Base-by-base conservation (phyloP, 2,797 vertebrate genomes). In the Cyprinella venusta region DNA sequence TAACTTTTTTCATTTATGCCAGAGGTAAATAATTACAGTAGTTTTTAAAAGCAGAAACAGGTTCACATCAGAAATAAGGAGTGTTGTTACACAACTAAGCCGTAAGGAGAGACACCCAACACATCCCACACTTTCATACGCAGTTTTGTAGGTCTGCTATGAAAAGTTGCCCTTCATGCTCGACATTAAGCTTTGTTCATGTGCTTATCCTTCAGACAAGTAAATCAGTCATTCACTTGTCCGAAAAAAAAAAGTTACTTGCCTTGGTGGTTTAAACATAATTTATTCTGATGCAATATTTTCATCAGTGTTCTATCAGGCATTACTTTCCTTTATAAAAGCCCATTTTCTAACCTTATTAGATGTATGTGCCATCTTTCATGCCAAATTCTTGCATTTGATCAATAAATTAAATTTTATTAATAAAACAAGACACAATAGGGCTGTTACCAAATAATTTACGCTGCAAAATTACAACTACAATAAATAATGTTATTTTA, bases 21-120 rank as follows among this genome's bases (percentile, higher is more conserved):
- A 42, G 67, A 69, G 21, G 68, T 70, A 48, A 16, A 24, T 21
- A 70, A 4, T 45, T n/a, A 30, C 1, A 30, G 30, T 30, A 5
- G 15, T 52, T 52, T 72, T 33, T 18, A 40, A 45, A 19, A 77
- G 48, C 56, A 85, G 81, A 10, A 63, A 45, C 7, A 83, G 80
- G 79, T 76, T 38, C 7, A 30, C 24, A 21, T 42, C 36, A 42
- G n/a, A 76, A 76, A 76, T 40, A 67, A 38, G 6, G 6, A 80
- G 2, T 48, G 19, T 48, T 24, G 79, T 80, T 63, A 63, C 52
- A 70, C 70, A 61, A 79, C 18, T 67, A 36, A 50, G 18, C 13
- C 10, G 3, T 48, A 61, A 13, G 26, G 19, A 45, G 19, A 61
- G n/a, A 71, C n/a, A 24, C 7, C 13, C 1, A 61, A 30, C 13